These are phyloP conservation scores for Zaprionus vittiger DNA, from an alignment of 1,140 invertebrate species.

Conservation along the genomic window DNA sequence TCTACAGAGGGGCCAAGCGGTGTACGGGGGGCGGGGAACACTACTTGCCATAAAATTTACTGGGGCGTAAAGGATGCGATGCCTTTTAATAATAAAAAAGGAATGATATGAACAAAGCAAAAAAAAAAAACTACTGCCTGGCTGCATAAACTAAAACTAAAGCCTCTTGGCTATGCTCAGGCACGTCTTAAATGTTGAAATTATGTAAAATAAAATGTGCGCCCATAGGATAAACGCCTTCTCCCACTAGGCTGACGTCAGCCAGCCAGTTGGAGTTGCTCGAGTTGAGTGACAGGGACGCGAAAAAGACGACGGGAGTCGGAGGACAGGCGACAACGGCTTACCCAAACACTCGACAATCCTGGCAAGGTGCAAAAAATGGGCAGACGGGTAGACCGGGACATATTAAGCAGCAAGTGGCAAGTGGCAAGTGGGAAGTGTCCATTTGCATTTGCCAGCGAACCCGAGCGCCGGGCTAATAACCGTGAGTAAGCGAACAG, in stretches of 20 bases:
- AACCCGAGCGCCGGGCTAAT: constrained; percentile 59
- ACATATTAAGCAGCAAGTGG: background rate
- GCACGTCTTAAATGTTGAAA: constrained; percentile 82
- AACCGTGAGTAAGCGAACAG: constrained; percentile 81
- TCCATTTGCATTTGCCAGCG: constrained; percentile 62
- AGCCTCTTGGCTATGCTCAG: constrained; percentile 76
- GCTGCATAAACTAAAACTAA: constrained; percentile 81
- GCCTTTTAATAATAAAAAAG: constrained; percentile 72
- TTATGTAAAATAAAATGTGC: constrained; percentile 82
- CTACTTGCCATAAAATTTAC: constrained; percentile 67
- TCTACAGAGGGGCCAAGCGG: constrained; percentile 32
- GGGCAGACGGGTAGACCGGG: background rate
- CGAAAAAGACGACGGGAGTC: background rate
- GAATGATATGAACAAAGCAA: constrained; percentile 11
- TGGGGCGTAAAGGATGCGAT: constrained; percentile 80
- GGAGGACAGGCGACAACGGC: constrained; percentile 34
- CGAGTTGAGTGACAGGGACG: constrained; percentile 55
- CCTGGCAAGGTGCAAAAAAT: constrained; percentile 76
- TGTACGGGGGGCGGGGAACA: background rate
- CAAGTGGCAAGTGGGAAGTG: constrained; percentile 4
- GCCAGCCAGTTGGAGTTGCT: constrained; percentile 23
- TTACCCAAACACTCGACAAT: constrained; percentile 61
- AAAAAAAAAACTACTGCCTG: constrained; percentile 48
- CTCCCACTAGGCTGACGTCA: constrained; percentile 65
- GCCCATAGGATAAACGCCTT: constrained; percentile 56